Evolutionary conservation across 1,140 invertebrate species (phyloP).

Genomic region (Diachasma alloeum): DNA sequence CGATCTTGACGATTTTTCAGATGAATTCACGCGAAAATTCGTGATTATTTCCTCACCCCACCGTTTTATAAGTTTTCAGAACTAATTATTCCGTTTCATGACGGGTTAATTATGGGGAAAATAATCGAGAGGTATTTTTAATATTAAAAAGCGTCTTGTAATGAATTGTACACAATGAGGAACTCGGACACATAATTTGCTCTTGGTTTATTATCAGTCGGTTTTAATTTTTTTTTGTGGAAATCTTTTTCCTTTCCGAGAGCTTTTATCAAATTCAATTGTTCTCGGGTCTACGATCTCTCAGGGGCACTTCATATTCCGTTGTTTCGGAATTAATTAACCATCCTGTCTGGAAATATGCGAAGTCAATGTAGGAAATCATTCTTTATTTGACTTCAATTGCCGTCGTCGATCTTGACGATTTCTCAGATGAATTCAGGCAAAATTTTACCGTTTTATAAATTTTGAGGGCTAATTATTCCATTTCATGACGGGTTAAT

Average conservation of each 20-base stretch:
- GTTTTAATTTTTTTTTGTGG: background rate
- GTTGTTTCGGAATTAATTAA: background rate
- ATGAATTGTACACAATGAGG: no score
- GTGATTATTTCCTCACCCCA: no score
- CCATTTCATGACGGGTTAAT: background rate
- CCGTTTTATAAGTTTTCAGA: background rate
- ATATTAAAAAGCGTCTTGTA: background rate
- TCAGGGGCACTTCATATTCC: background rate
- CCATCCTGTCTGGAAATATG: no score
- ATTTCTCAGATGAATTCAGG: no score
- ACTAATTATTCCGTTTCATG: background rate
- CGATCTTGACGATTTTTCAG: no score
- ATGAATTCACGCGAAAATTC: no score
- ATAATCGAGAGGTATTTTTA: background rate
- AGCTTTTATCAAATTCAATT: background rate
- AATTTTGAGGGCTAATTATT: background rate
- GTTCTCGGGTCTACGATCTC: background rate
- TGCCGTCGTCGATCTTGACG: no score
- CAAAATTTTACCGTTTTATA: background rate
- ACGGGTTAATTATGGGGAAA: background rate
- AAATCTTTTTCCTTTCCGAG: no score
- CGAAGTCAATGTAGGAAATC: no score
- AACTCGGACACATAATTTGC: no score
- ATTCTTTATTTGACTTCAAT: no score
- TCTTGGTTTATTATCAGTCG: background rate